Evolutionary conservation across 2,888 invertebrate genomes (phyloP).

Genomic region (Saturnia japonica): DNA sequence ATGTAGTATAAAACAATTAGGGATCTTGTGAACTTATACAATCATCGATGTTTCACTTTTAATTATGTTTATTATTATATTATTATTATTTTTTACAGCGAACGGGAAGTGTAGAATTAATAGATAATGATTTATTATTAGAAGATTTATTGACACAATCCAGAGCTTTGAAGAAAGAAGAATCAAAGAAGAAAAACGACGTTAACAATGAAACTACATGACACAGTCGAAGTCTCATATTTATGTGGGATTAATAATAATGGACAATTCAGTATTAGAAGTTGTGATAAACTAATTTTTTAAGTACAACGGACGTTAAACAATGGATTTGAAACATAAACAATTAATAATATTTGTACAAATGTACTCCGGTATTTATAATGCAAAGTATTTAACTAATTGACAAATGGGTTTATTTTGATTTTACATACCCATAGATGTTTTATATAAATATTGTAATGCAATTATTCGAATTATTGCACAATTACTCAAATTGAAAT

Average conservation of each 20-base stretch:
- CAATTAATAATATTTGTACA: neutral
- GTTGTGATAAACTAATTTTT: constrained; percentile 53
- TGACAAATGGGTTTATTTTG: neutral
- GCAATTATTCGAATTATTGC: neutral
- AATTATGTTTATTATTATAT: neutral
- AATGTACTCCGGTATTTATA: no score
- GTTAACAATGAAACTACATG: constrained; percentile 64
- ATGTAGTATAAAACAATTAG: no score
- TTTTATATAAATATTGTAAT: neutral
- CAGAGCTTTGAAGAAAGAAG: constrained; percentile 56
- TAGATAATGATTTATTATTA: constrained; percentile 69
- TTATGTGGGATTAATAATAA: constrained; percentile 55
- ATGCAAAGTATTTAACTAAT: neutral
- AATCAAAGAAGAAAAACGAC: constrained; percentile 44
- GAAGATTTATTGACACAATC: constrained; percentile 69
- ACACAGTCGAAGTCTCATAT: constrained; percentile 61
- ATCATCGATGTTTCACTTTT: no score
- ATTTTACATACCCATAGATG: neutral
- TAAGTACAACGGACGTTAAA: constrained; percentile 44
- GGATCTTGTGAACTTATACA: no score
- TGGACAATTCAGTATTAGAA: constrained; percentile 70
- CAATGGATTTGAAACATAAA: constrained; percentile 27
- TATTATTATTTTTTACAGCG: constrained; percentile 51
- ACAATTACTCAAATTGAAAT: no score
- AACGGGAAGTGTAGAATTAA: constrained; percentile 64